Evolutionary conservation across 2,888 invertebrate species (phyloP).

Genomic region (Torymus texanus): DNA sequence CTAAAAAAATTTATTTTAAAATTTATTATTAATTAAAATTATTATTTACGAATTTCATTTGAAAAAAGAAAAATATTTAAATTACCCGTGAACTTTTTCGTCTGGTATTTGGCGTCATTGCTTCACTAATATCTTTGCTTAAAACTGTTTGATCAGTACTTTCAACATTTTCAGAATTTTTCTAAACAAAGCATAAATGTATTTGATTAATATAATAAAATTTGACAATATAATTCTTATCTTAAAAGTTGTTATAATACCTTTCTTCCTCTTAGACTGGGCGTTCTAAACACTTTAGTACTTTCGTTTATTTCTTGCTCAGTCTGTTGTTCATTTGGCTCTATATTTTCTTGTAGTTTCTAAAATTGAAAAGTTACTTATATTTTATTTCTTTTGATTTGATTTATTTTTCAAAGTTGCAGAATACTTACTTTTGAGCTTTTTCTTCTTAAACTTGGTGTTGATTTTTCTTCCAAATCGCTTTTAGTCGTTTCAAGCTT

Average conservation of each 20-base stretch:
- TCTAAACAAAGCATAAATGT: constrained; percentile 10
- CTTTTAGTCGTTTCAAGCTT: not conserved
- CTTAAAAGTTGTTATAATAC: not conserved
- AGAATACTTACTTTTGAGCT: constrained; percentile 12
- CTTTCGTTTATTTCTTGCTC: not conserved
- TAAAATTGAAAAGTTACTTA: not conserved
- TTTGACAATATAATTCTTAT: not conserved
- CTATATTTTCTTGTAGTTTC: constrained; percentile 36
- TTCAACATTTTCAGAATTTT: constrained; percentile 15
- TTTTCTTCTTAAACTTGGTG: constrained; percentile 4
- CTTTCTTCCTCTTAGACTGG: constrained; percentile 14
- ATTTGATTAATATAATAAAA: not conserved
- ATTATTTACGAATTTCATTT: constrained; percentile 7
- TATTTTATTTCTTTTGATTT: not conserved
- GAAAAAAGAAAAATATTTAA: constrained; percentile 8
- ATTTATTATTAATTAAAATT: not conserved
- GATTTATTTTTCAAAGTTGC: not conserved
- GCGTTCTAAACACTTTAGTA: not conserved
- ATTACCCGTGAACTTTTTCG: constrained; percentile 41
- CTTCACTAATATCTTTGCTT: constrained; percentile 2
- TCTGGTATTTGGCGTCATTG: constrained; percentile 30
- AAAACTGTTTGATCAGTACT: not conserved
- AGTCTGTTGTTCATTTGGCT: constrained; percentile 12
- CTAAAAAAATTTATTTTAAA: constrained; percentile 7
- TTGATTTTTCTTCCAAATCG: not conserved